Evolutionary conservation across 2,888 invertebrate genomes (phyloP).

Genomic region (Ichneumon xanthorius): DNA sequence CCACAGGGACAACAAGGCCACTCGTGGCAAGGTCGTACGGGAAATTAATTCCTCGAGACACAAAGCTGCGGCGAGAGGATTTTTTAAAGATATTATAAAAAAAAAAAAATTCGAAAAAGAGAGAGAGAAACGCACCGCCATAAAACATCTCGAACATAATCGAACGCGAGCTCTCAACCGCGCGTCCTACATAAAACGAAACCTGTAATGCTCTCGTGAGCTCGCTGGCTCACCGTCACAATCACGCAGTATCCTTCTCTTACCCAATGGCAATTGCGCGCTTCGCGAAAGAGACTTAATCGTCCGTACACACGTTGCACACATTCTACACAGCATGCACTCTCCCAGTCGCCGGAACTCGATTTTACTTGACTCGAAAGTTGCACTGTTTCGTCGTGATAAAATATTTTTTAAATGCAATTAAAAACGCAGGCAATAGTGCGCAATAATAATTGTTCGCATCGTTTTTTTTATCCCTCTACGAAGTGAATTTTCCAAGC

Average conservation of each 20-base stretch:
- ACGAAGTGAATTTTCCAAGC: no score
- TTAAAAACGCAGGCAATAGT: neutral
- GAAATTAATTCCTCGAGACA: neutral
- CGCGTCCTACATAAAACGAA: constrained; percentile 63
- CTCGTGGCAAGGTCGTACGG: neutral
- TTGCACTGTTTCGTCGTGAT: neutral
- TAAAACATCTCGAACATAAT: constrained; percentile 35
- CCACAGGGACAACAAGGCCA: neutral
- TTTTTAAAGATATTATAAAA: neutral
- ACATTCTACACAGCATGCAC: constrained; percentile 6
- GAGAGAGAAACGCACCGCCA: constrained; percentile 4
- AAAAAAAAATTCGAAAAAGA: neutral
- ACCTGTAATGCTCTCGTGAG: constrained; percentile 50
- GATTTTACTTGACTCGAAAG: constrained; percentile 20
- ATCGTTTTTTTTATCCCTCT: neutral
- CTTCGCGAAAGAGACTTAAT: constrained; percentile 42
- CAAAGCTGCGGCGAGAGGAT: neutral
- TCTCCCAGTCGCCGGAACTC: constrained; percentile 27
- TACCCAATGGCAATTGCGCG: constrained; percentile 44
- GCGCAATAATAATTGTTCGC: neutral
- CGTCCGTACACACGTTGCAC: constrained; percentile 15
- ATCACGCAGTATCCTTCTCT: constrained; percentile 45
- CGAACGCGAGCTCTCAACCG: constrained; percentile 42
- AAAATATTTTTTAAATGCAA: neutral
- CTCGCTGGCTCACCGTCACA: constrained; percentile 19